These are phyloP conservation scores for Glyphotaelius pellucidus DNA, from an alignment of 2,888 invertebrate species.

Conservation along the genomic window DNA sequence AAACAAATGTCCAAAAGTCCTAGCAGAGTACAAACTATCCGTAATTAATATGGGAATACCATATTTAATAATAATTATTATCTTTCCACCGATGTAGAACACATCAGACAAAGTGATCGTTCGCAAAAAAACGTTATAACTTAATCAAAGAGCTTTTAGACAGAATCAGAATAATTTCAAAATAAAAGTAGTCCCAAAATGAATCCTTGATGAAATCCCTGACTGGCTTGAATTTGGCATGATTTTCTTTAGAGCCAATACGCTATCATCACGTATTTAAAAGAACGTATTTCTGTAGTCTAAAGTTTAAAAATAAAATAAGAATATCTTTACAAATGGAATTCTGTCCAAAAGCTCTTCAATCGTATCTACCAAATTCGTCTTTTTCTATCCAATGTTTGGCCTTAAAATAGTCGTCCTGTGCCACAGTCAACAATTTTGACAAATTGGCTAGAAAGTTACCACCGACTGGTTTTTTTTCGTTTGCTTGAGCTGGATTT, in stretches of 20 bases:
- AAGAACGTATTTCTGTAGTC: not conserved
- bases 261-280: not conserved
- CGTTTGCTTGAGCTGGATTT: too few species aligned
- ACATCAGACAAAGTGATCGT: not conserved
- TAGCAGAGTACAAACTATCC: not conserved
- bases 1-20: slow-evolving; percentile 11
- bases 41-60: not conserved
- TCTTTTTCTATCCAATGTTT: not conserved
- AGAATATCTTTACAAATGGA: too few species aligned
- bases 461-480: not conserved
- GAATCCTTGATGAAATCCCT: not conserved
- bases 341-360: too few species aligned
- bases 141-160: not conserved
- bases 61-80: not conserved
- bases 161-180: not conserved
- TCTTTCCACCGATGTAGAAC: not conserved
- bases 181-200: not conserved
- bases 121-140: not conserved
- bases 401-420: not conserved
- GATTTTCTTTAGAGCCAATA: not conserved
- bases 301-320: not conserved
- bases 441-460: too few species aligned
- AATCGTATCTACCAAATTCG: not conserved
- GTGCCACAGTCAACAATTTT: not conserved
- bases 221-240: not conserved